Evolutionary conservation across 1,140 invertebrate species (phyloP).

Genomic region (Drosophila miranda): DNA sequence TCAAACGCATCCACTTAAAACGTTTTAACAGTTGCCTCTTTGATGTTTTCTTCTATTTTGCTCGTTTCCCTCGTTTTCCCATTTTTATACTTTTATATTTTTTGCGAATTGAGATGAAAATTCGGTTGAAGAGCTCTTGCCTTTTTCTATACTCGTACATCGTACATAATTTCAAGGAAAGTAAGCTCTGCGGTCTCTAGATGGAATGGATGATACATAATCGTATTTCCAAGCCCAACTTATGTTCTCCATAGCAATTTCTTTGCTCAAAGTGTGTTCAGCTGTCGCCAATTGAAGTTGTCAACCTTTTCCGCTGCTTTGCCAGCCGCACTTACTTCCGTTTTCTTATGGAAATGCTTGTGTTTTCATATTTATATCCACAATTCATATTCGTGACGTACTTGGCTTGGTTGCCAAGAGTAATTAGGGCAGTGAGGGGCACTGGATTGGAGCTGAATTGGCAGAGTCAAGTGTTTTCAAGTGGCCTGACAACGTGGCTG

Average conservation of each 20-base stretch:
- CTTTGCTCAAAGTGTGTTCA: slow-evolving; percentile 1
- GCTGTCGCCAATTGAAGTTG: slow-evolving; percentile 23
- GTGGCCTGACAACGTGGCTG: slow-evolving; percentile 24
- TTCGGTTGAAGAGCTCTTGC: slow-evolving; percentile 16
- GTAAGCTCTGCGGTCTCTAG: slow-evolving; percentile 9
- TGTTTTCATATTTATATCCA: slow-evolving; percentile 14
- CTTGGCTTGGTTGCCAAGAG: slow-evolving; percentile 37
- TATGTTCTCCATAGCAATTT: neutral
- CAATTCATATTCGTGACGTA: slow-evolving; percentile 35
- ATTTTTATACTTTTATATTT: neutral
- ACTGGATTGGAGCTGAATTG: slow-evolving; percentile 41
- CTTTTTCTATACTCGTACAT: neutral
- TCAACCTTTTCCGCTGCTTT: slow-evolving; percentile 19
- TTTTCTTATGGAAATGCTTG: neutral
- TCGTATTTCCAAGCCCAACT: too few species aligned
- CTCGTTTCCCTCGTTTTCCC: neutral
- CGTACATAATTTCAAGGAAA: slow-evolving; percentile 9
- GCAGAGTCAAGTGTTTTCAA: slow-evolving; percentile 49
- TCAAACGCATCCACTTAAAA: slow-evolving; percentile 66
- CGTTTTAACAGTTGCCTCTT: slow-evolving; percentile 48
- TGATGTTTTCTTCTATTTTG: slow-evolving; percentile 51
- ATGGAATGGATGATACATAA: too few species aligned
- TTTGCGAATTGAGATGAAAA: slow-evolving; percentile 12
- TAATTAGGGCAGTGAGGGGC: slow-evolving; percentile 52
- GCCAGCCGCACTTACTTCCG: neutral